A percentile compares a stretch with the other conserved stretches of the same genome.
phyloP scores from a whole-genome alignment of 1,140 invertebrate genomes.

The Zaprionus inermis region DNA sequence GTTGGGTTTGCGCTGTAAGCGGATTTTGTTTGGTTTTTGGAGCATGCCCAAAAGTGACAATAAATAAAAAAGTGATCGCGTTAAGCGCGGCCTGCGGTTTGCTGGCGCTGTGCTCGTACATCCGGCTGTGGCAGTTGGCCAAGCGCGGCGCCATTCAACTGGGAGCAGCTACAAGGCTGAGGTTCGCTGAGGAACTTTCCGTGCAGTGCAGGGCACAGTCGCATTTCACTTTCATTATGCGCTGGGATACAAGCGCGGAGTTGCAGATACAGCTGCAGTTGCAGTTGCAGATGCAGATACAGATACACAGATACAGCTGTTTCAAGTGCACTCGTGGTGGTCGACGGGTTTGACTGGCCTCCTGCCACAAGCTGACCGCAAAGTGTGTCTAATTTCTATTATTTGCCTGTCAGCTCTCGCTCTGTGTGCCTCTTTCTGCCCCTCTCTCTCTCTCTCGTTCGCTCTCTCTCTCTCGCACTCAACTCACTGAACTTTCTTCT shows the following conservation, averaged over 20 bases:
- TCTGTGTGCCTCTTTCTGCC: too few relatives aligned
- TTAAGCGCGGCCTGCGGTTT: slow-evolving; percentile 3
- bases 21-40: slow-evolving; percentile 28
- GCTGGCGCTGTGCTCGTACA: not conserved
- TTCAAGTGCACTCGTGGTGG: slow-evolving; percentile 61
- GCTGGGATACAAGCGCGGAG: not conserved
- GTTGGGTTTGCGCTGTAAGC: slow-evolving; percentile 20
- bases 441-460: slow-evolving; percentile 1
- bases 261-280: slow-evolving; percentile 1
- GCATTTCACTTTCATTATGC: slow-evolving; percentile 77
- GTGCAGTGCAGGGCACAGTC: slow-evolving; percentile 67
- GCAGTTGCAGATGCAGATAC: slow-evolving; percentile 6
- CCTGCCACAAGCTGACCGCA: slow-evolving; percentile 59
- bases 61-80: slow-evolving; percentile 1
- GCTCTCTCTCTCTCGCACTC: slow-evolving; percentile 11
- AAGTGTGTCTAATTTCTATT: slow-evolving; percentile 76
- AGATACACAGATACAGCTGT: slow-evolving; percentile 9
- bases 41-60: slow-evolving; percentile 9
- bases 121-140: slow-evolving; percentile 44
- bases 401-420: slow-evolving; percentile 49
- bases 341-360: slow-evolving; percentile 57
- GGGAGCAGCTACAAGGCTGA: slow-evolving; percentile 36
- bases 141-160: slow-evolving; percentile 40
- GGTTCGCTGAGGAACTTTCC: too few relatives aligned
- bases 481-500: slow-evolving; percentile 75